Conservation (phyloP, 53 echinoderm and acorn worm species). For the Luidia sarsii region DNA sequence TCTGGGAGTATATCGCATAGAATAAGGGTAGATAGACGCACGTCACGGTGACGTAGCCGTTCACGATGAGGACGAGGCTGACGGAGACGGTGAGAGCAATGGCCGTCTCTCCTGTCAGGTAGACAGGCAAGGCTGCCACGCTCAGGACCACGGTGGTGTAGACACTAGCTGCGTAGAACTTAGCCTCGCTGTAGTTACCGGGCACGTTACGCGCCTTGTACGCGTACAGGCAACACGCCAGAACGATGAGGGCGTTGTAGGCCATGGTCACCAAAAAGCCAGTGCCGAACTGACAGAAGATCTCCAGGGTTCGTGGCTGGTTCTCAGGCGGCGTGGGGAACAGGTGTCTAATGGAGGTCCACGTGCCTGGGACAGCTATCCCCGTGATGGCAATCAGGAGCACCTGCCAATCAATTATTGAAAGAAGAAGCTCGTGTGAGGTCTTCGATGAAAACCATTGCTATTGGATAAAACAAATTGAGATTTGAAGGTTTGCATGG, state of each 20-base stretch:
- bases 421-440: neutral
- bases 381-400: constrained; percentile 11
- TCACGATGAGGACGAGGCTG: constrained; percentile 20
- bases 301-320: constrained; percentile 15
- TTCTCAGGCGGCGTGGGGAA: neutral
- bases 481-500: too few species aligned
- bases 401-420: neutral
- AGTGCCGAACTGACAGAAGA: constrained; percentile 2
- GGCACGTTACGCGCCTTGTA: constrained; percentile 41
- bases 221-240: constrained; percentile 6
- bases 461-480: neutral
- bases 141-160: constrained; percentile 38
- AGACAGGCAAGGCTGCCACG: constrained; percentile 22
- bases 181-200: constrained; percentile 47
- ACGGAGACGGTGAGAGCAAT: neutral
- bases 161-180: constrained; percentile 47
- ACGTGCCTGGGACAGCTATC: neutral
- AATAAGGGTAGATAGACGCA: constrained; percentile 30
- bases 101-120: neutral
- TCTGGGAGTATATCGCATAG: constrained; percentile 5
- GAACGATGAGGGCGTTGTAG: constrained; percentile 20
- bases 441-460: neutral
- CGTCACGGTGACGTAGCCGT: constrained; percentile 18
- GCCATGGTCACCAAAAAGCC: constrained; percentile 3
- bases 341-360: constrained; percentile 22